phyloP scores from a whole-genome alignment of 1,140 invertebrate genomes.

The Calliphora vicina region DNA sequence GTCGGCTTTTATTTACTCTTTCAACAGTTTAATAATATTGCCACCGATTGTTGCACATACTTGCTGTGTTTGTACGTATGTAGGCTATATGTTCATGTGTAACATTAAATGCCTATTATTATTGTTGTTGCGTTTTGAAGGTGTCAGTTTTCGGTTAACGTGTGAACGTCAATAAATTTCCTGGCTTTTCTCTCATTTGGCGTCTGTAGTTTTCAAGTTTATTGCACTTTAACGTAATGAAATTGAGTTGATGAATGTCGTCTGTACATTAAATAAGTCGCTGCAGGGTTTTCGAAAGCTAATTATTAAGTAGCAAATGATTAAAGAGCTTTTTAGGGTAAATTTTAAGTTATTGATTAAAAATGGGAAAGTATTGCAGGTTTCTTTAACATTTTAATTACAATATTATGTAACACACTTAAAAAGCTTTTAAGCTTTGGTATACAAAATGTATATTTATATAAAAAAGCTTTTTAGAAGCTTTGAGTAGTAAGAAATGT shows the following conservation, averaged over 20 bases:
- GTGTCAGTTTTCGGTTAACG: not conserved
- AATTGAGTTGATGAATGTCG: no score
- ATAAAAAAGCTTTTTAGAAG: no score
- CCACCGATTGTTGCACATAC: not conserved
- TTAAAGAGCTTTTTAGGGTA: no score
- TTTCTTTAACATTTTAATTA: no score
- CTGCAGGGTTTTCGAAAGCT: not conserved
- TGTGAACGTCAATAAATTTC: not conserved
- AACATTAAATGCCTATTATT: not conserved
- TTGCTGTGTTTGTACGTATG: not conserved
- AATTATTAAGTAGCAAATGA: not conserved
- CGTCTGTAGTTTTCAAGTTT: not conserved
- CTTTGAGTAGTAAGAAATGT: no score
- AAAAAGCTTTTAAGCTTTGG: no score
- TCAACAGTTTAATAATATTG: conserved; percentile 4
- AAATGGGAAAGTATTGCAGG: no score
- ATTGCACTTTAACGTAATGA: not conserved
- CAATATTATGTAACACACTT: no score
- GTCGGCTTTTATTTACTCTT: conserved; percentile 13
- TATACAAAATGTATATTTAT: no score
- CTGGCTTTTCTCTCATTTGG: not conserved
- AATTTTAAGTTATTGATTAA: no score
- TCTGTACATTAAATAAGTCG: not conserved
- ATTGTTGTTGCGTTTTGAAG: conserved; percentile 2
- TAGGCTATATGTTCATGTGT: conserved; percentile 28